Evolutionary conservation across 2,113 vertebrate genomes (phyloP).

Genomic region (Nothobranchius furzeri): DNA sequence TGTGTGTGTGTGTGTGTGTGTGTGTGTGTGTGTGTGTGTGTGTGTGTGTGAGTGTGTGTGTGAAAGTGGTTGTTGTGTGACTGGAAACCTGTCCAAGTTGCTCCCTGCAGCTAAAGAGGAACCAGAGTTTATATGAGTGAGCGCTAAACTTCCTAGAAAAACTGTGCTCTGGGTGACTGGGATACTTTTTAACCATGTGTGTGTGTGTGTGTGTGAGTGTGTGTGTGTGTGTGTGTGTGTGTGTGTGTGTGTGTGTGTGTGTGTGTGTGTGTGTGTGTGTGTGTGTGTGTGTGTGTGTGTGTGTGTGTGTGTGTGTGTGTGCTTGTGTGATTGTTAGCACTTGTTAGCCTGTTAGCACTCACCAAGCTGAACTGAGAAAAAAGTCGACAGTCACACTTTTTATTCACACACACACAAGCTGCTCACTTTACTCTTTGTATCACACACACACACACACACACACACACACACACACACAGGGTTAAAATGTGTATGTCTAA

Average conservation of each 20-base stretch:
- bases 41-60: too few relatives aligned
- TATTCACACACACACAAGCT: slow-evolving; percentile 2
- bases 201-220: too few relatives aligned
- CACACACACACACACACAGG: slow-evolving; percentile 21
- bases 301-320: too few relatives aligned
- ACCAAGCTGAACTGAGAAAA: slow-evolving; percentile 26
- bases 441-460: slow-evolving; percentile 1
- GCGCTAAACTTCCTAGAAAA: too few relatives aligned
- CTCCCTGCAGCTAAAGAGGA: too few relatives aligned
- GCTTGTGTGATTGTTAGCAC: slow-evolving; percentile 37
- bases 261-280: too few relatives aligned
- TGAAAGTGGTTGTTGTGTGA: not conserved
- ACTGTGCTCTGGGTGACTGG: too few relatives aligned
- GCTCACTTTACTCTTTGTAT: not conserved
- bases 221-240: too few relatives aligned
- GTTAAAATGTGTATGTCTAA: slow-evolving; percentile 1
- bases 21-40: too few relatives aligned
- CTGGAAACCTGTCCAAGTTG: not conserved
- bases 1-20: not conserved
- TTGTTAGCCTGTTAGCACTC: slow-evolving; percentile 39
- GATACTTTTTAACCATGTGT: too few relatives aligned
- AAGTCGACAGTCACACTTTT: slow-evolving; percentile 6
- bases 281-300: too few relatives aligned
- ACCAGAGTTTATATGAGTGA: too few relatives aligned
- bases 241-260: not conserved